Base-by-base conservation (phyloP, 1,140 invertebrate genomes). In the Pseudobourletiella spinata region DNA sequence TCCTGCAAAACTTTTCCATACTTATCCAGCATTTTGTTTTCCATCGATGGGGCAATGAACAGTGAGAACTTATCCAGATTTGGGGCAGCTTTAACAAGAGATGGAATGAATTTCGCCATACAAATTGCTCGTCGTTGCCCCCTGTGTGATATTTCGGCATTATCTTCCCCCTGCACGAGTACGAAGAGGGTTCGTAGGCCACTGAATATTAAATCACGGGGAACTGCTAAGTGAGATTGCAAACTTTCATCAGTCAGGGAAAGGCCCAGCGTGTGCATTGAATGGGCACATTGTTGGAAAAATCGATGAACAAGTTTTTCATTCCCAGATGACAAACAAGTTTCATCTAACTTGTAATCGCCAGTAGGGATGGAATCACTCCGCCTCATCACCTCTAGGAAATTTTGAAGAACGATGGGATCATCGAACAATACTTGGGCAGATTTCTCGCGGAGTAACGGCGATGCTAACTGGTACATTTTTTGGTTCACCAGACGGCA, bases 271-370 rank as follows among this genome's bases (percentile, higher is more conserved):
- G 50, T 28, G 4, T 54, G 24, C 8, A 54, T 30, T 11, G 50
- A 6, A 8, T 3, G 20, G 11, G 6, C 24, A 28, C 24, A 26
- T 6, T 8, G 8, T 14, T 24, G 6, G 50, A 54, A 26, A 20
- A 54, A 54, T 8, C 30, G 26, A 8, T 28, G 6, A 26, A 54
- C 15, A 3, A 22, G 6, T 28, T 4, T 11, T 28, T 54, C 50
- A 30, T 54, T 54, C 3, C 50, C 50, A 14, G 20, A 16, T 11
- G 4, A 54, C 25, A 54, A 30, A 20, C 50, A 54, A 20, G 50
- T 4, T 20, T 54, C 50, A 22, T 54, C 50, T 8, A 54, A 26
- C 22, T 54, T 54, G 50, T 54, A 54, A 28, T 54, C 50, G 4
- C 4, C 50, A 3, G 50, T 54, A 28, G 50, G 50, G 8, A 54